phyloP scores from a whole-genome alignment of 1,140 invertebrate species.

The Drosophila kikkawai region DNA sequence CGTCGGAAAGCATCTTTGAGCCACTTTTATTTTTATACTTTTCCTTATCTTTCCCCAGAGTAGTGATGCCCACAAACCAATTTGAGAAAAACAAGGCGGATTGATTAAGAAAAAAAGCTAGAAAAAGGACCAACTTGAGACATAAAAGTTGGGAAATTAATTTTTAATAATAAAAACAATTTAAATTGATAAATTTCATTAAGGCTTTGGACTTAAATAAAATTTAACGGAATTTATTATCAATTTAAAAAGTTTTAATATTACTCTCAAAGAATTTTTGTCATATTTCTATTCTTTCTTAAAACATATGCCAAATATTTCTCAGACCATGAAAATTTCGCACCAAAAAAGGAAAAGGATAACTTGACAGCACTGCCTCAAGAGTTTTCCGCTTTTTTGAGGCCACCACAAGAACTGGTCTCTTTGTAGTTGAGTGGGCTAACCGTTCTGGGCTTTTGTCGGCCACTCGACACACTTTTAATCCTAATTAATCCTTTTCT shows the following conservation, averaged over 20 bases:
- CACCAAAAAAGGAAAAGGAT: background rate
- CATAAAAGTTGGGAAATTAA: background rate
- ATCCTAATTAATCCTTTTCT: conserved; percentile 70
- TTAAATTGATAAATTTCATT: no score
- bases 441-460: conserved; percentile 34
- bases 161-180: no score
- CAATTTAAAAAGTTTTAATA: no score
- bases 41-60: conserved; percentile 8
- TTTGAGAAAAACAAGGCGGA: background rate
- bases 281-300: no score
- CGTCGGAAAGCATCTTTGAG: conserved; percentile 29
- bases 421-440: conserved; percentile 27
- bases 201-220: no score
- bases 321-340: background rate
- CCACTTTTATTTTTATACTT: conserved; percentile 27
- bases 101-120: background rate
- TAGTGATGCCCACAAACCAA: background rate
- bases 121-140: background rate
- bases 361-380: conserved; percentile 7
- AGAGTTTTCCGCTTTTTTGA: conserved; percentile 23
- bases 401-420: conserved; percentile 8
- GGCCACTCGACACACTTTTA: conserved; percentile 54
- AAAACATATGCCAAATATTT: background rate
- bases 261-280: no score
- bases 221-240: no score